A percentile compares a stretch with the other conserved stretches of the same genome.
Evolutionary conservation across 2,888 invertebrate genomes (phyloP).

Genomic region (Galerucella pusilla): DNA sequence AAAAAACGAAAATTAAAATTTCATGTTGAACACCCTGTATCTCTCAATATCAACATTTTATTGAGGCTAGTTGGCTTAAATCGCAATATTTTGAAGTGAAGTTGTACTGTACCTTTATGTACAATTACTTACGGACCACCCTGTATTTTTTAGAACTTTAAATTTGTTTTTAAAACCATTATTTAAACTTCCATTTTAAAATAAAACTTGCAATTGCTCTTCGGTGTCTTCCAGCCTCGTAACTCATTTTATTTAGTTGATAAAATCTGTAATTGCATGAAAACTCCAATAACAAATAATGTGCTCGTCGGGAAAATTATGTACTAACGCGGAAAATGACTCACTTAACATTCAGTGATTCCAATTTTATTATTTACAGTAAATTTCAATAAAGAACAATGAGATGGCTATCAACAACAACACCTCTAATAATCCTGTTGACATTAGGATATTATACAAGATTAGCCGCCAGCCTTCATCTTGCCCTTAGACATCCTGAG

Average conservation of each 20-base stretch:
- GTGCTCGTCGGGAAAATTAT: no score
- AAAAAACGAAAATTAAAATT: no score
- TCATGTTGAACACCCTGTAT: no score
- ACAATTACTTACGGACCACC: no score
- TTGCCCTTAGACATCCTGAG: constrained; percentile 19
- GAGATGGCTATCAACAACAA: constrained; percentile 19
- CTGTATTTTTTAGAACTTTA: not conserved
- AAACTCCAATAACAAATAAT: no score
- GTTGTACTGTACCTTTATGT: no score
- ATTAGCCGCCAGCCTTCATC: constrained; percentile 23
- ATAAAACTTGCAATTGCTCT: not conserved
- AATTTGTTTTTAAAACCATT: not conserved
- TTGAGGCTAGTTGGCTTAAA: no score
- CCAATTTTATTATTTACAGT: constrained; percentile 16
- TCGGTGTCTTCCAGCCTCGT: not conserved
- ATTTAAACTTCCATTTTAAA: not conserved
- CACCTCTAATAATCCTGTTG: constrained; percentile 27
- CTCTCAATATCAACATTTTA: no score
- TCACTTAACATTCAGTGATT: no score
- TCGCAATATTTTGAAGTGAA: no score
- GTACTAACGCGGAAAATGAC: no score
- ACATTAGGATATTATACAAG: constrained; percentile 31
- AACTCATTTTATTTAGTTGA: not conserved
- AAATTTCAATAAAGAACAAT: constrained; percentile 20
- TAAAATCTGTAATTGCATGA: no score